Evolutionary conservation across 2,888 invertebrate species (phyloP).

Genomic region (Litoditis marina): DNA sequence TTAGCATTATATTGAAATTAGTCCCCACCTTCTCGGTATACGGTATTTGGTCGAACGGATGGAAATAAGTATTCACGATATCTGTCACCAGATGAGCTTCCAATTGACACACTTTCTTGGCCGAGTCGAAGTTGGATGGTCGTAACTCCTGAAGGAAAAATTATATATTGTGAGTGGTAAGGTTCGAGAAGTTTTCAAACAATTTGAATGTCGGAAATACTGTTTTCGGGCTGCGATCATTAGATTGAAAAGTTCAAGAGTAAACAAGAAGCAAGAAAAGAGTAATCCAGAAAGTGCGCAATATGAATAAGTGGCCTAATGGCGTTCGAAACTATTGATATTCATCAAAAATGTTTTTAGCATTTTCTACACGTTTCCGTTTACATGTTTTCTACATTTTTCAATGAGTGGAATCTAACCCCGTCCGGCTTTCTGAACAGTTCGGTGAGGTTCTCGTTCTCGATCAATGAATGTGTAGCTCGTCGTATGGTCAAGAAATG

Average conservation of each 20-base stretch:
- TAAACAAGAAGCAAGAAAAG: too few species aligned
- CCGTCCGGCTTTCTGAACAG: constrained; percentile 22
- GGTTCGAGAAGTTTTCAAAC: too few species aligned
- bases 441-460: constrained; percentile 28
- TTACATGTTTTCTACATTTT: not conserved
- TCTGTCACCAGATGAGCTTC: constrained; percentile 54
- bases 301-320: too few species aligned
- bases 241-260: too few species aligned
- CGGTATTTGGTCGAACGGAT: constrained; percentile 44
- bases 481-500: constrained; percentile 51
- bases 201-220: too few species aligned
- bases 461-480: constrained; percentile 48
- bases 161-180: too few species aligned
- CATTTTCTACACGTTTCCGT: too few species aligned
- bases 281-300: too few species aligned
- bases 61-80: constrained; percentile 54
- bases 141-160: constrained; percentile 26
- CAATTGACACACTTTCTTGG: constrained; percentile 54
- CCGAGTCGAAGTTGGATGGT: constrained; percentile 45
- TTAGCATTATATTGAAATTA: too few species aligned
- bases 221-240: too few species aligned
- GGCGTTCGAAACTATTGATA: too few species aligned
- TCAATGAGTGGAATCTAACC: constrained; percentile 8
- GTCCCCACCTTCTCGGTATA: constrained; percentile 43
- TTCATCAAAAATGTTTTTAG: too few species aligned